phyloP scores from a whole-genome alignment of 2,113 vertebrate genomes.

The Carettochelys insculpta region DNA sequence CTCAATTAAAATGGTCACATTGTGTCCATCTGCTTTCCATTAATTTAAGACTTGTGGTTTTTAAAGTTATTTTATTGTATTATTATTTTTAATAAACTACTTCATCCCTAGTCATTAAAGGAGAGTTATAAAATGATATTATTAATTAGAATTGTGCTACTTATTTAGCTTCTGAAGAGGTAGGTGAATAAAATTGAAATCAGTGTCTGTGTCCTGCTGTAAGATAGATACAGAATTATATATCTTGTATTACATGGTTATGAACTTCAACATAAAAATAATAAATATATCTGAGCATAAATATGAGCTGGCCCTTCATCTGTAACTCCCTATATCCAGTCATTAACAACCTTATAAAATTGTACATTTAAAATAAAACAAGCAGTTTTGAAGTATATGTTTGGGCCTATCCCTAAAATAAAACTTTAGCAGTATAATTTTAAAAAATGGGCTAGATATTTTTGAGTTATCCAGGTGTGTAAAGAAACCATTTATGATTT shows the following conservation, averaged over 20 bases:
- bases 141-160: neutral
- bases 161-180: neutral
- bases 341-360: neutral
- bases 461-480: neutral
- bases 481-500: neutral
- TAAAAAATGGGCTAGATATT: neutral
- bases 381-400: too few relatives aligned
- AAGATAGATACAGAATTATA: neutral
- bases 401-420: neutral
- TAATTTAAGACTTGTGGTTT: neutral
- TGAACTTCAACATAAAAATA: fast-evolving
- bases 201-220: neutral
- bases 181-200: neutral
- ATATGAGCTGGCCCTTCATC: neutral
- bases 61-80: neutral
- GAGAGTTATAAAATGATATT: neutral
- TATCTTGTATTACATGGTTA: neutral
- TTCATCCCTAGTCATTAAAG: neutral
- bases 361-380: too few relatives aligned
- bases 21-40: neutral
- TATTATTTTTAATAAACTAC: neutral
- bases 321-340: neutral
- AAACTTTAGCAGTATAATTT: neutral
- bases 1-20: too few relatives aligned
- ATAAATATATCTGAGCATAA: too few relatives aligned